These are phyloP conservation scores for Capromys pilorides DNA, from an alignment of 2,797 vertebrate genomes.

Conservation along the genomic window DNA sequence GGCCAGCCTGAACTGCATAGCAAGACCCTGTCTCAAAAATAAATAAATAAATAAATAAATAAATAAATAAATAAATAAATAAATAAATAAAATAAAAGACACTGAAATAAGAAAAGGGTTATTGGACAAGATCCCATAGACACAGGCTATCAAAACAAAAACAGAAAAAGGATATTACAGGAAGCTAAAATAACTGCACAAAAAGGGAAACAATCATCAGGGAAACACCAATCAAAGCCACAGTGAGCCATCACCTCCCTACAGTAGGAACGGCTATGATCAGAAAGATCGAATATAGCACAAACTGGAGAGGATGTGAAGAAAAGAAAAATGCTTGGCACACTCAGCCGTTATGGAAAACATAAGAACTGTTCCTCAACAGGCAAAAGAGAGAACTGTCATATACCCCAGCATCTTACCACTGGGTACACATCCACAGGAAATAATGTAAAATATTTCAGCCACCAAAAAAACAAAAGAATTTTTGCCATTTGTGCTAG, in stretches of 20 bases:
- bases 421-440: not conserved
- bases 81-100: no score
- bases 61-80: no score
- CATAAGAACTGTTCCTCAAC: not conserved
- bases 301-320: not conserved
- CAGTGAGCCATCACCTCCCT: not conserved
- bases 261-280: not conserved
- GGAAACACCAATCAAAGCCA: not conserved
- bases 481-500: not conserved
- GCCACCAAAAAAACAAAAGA: not conserved
- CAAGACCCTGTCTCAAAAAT: no score
- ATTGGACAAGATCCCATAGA: not conserved
- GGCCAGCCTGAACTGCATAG: no score
- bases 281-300: not conserved
- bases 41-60: no score
- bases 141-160: not conserved
- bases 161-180: not conserved
- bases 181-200: no score
- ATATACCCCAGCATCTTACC: not conserved
- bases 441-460: not conserved
- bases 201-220: not conserved
- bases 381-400: not conserved
- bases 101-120: not conserved
- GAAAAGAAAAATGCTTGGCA: not conserved
- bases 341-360: not conserved